These are phyloP conservation scores for Erpobdella octoculata DNA, from an alignment of 2,888 invertebrate genomes.

Conservation along the genomic window DNA sequence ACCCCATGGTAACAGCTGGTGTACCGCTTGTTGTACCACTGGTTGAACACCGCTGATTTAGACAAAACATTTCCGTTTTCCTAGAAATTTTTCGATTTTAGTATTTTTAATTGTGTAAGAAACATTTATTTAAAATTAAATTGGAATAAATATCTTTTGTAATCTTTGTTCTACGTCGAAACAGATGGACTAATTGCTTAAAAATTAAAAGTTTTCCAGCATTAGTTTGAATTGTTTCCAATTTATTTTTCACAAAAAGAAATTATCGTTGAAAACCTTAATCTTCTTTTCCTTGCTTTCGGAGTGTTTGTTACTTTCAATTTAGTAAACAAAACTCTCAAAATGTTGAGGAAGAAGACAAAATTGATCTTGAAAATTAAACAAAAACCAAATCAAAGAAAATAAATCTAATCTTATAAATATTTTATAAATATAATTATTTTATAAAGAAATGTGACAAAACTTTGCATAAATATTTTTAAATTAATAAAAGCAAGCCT, in stretches of 20 bases:
- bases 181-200: too few species aligned
- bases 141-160: too few species aligned
- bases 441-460: not conserved
- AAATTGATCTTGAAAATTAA: slow-evolving; percentile 55
- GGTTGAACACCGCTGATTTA: too few species aligned
- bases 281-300: slow-evolving; percentile 60
- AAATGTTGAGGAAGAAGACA: slow-evolving; percentile 62
- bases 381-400: not conserved
- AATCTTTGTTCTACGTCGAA: too few species aligned
- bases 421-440: not conserved
- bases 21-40: too few species aligned
- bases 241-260: not conserved
- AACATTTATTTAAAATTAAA: too few species aligned
- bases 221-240: not conserved
- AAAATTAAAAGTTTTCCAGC: not conserved
- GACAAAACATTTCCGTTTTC: too few species aligned
- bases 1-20: too few species aligned
- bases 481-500: too few species aligned
- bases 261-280: slow-evolving; percentile 53
- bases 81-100: too few species aligned
- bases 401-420: not conserved
- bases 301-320: slow-evolving; percentile 59
- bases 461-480: too few species aligned
- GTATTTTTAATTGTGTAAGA: too few species aligned
- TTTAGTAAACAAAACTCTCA: slow-evolving; percentile 56